phyloP scores from a whole-genome alignment of 2,888 invertebrate species.

The Darwinula stevensoni region DNA sequence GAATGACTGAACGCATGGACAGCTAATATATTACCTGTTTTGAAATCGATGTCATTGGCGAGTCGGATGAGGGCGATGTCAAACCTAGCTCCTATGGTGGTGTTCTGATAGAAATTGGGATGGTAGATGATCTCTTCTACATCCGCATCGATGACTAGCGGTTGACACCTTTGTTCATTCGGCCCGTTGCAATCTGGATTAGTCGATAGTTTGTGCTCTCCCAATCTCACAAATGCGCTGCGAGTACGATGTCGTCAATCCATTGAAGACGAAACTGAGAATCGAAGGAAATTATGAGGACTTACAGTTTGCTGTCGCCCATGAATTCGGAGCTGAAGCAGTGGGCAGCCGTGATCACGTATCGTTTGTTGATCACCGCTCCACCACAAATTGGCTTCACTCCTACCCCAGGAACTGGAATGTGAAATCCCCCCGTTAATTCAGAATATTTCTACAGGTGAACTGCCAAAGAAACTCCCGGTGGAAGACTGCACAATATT shows the following conservation, averaged over 20 bases:
- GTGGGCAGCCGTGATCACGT: slow-evolving; percentile 1
- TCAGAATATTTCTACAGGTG: neutral
- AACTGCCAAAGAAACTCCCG: neutral
- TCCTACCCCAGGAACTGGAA: neutral
- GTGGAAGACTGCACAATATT: no score
- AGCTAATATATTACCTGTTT: no score
- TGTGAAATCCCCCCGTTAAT: neutral
- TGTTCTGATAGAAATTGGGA: neutral
- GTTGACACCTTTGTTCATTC: neutral
- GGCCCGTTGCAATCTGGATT: slow-evolving; percentile 1
- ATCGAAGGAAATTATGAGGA: no score
- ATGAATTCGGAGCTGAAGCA: no score
- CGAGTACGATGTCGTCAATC: no score
- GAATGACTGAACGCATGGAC: no score
- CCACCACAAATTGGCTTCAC: neutral
- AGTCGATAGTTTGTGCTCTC: neutral
- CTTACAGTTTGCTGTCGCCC: no score
- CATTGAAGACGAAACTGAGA: no score
- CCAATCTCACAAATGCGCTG: neutral
- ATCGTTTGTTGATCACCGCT: neutral
- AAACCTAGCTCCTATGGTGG: neutral
- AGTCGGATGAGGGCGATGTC: slow-evolving; percentile 1
- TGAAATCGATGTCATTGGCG: no score
- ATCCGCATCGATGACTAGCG: neutral
- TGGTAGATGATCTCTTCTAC: no score